These are phyloP conservation scores for Corythucha ciliata DNA, from an alignment of 2,888 invertebrate genomes.

Conservation along the genomic window DNA sequence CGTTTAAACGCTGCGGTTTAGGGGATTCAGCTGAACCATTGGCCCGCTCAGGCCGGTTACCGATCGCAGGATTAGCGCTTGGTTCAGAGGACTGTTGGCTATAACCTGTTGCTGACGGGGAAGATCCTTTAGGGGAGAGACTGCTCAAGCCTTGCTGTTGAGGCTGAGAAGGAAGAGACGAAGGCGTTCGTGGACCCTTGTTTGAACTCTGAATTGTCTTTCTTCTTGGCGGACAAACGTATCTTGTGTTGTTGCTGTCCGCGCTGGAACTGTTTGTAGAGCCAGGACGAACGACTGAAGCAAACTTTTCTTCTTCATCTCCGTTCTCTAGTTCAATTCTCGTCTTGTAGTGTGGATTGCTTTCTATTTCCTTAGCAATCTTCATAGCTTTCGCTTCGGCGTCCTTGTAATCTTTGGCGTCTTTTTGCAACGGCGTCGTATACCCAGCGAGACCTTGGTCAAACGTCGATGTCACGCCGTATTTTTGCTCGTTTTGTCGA, in stretches of 20 bases:
- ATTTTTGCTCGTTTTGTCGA: constrained; percentile 78
- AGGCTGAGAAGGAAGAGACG: constrained; percentile 14
- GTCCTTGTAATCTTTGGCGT: constrained; percentile 74
- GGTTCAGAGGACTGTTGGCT: no score
- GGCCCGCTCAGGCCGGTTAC: neutral
- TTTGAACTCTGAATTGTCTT: constrained; percentile 43
- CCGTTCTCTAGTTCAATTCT: constrained; percentile 86
- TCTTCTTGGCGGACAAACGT: constrained; percentile 69
- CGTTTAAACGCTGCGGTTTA: constrained; percentile 14
- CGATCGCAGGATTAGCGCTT: neutral
- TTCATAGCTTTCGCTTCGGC: constrained; percentile 72
- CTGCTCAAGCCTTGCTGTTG: neutral
- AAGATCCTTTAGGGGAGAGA: constrained; percentile 4
- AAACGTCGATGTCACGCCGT: constrained; percentile 87
- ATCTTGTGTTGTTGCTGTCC: constrained; percentile 39
- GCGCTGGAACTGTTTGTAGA: constrained; percentile 34
- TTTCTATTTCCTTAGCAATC: constrained; percentile 89
- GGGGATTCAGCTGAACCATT: constrained; percentile 10
- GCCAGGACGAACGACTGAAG: constrained; percentile 56
- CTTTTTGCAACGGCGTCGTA: constrained; percentile 76
- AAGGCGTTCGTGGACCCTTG: constrained; percentile 23
- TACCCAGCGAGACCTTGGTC: constrained; percentile 87
- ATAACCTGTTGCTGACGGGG: neutral
- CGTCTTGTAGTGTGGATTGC: constrained; percentile 61
- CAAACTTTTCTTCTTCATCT: constrained; percentile 76